Percentiles rank a stretch among this genome's conserved stretches.
These are phyloP conservation scores for Patella pellucida DNA, from an alignment of 2,888 invertebrate species.

Conservation along the genomic window DNA sequence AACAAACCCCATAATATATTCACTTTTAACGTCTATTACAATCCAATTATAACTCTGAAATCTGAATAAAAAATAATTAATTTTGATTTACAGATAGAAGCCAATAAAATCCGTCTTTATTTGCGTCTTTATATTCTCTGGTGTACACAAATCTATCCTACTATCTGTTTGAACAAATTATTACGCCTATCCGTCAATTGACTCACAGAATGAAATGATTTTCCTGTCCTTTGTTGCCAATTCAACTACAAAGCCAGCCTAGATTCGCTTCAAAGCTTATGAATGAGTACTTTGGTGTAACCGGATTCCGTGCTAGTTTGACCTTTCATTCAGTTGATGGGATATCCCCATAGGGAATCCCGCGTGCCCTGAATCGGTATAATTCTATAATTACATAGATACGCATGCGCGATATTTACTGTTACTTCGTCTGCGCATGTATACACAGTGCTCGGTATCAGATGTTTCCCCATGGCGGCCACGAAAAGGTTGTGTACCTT, in stretches of 20 bases:
- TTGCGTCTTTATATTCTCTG: too few relatives aligned
- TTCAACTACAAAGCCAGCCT: conserved; percentile 8
- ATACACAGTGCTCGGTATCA: conserved; percentile 47
- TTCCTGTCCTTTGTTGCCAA: conserved; percentile 13
- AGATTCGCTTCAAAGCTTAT: conserved; percentile 25
- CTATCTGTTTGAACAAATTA: conserved; percentile 23
- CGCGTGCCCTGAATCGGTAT: conserved; percentile 49
- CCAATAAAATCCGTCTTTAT: too few relatives aligned
- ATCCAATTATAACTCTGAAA: too few relatives aligned
- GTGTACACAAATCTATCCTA: neutral
- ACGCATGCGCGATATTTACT: conserved; percentile 54
- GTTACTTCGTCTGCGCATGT: conserved; percentile 54
- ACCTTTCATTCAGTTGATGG: conserved; percentile 52
- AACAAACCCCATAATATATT: too few relatives aligned
- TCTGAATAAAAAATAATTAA: too few relatives aligned
- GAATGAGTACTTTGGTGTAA: conserved; percentile 21
- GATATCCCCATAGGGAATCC: conserved; percentile 52
- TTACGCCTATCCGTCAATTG: conserved; percentile 15
- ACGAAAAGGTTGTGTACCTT: conserved; percentile 63
- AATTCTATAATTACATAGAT: conserved; percentile 29
- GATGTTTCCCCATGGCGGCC: conserved; percentile 66
- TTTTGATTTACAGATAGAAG: too few relatives aligned
- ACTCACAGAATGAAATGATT: conserved; percentile 14
- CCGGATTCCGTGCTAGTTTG: conserved; percentile 37
- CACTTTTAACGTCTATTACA: too few relatives aligned